Base-by-base conservation (phyloP, 2,113 vertebrate genomes). In the Datnioides undecimradiatus region DNA sequence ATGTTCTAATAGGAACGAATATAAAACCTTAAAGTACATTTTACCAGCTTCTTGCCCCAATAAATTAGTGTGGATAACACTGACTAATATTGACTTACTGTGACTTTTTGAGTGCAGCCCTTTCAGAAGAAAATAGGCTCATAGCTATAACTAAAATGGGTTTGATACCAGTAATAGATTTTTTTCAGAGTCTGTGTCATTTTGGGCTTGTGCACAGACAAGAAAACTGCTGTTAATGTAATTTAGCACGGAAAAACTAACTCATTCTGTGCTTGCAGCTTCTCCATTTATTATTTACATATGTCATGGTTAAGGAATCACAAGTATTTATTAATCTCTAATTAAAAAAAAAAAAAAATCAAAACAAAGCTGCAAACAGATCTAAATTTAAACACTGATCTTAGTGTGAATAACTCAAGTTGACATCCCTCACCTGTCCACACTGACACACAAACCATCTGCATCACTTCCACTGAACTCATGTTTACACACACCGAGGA, bases 401-500 rank as follows among this genome's bases (percentile, higher is more conserved):
- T 29, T 3, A 16, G 33, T 68, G 63, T 51, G 74, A 91, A 86
- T 29, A 82, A 73, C 48, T 73, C 63, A 27, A 55, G 52, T 75
- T 68, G 45, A 60, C 46, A 69, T 52, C 73, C 58, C 46, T 76
- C 77, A 85, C 79, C 82, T 86, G 81, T 82, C 41, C 45, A 63
- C 68, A 52, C 41, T 27, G 31, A 48, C 69, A 80, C 49, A 64
- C 21, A 77, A 59, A 67, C 52, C 58, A 78, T 48, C 73, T 59
- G 41, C 59, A 66, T 54, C 17, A 51, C 73, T 52, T 79, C 76
- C 43, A 60, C 66, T 69, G 54, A 75, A 76, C 45, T 45, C 52
- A 13, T 82, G 66, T 80, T 87, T 82, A 78, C 80, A 80, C 86
- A 83, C 82, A 75, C 51, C 23, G 36, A 29, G 29, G 23, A 49